Conservation (phyloP, 2,797 vertebrate genomes). For the Anguilla marmorata region DNA sequence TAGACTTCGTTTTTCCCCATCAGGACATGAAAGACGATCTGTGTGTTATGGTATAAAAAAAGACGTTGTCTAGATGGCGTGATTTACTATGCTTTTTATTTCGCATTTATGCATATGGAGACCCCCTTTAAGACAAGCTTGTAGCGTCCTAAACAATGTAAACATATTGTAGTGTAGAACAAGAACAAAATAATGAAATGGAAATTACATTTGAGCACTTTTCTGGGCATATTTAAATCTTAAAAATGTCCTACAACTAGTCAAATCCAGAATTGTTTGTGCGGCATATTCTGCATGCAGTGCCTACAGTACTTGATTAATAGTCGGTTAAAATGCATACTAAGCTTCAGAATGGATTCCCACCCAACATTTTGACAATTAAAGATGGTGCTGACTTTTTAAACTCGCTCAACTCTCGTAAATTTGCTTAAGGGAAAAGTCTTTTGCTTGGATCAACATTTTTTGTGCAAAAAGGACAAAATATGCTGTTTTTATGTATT, state of each 20-base stretch:
- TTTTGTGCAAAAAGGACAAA: conserved; percentile 1
- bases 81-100: not conserved
- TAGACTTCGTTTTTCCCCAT: not conserved
- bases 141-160: not conserved
- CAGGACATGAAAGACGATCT: not conserved
- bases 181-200: not conserved
- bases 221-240: not conserved
- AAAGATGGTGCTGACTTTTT: not conserved
- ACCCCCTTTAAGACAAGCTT: too few relatives aligned
- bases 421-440: not conserved
- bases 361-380: not conserved
- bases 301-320: not conserved
- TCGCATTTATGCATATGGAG: not conserved
- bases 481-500: not conserved
- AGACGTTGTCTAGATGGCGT: not conserved
- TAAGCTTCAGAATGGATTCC: conserved; percentile 2
- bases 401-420: not conserved
- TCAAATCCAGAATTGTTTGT: not conserved
- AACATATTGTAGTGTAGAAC: not conserved
- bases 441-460: not conserved
- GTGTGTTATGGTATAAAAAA: not conserved
- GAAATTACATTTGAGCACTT: not conserved
- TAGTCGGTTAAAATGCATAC: not conserved
- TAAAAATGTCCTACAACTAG: not conserved
- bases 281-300: not conserved